phyloP scores from a whole-genome alignment of 1,140 invertebrate species.

The Pantala flavescens region DNA sequence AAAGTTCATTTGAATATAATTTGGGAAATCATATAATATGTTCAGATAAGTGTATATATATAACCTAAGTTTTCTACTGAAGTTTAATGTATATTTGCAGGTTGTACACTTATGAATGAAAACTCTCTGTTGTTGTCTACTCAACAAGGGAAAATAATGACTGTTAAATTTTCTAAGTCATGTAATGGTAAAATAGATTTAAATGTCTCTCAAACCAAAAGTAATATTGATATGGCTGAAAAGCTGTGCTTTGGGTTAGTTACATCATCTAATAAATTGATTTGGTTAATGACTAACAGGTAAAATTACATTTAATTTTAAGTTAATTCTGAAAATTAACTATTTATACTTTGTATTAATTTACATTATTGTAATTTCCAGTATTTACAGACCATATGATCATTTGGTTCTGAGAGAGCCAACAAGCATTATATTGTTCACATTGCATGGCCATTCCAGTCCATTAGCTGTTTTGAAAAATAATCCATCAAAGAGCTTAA shows the following conservation, averaged over 20 bases:
- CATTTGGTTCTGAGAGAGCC: slow-evolving; percentile 34
- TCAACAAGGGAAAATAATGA: background rate
- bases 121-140: background rate
- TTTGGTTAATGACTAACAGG: background rate
- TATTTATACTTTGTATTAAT: background rate
- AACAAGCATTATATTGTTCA: slow-evolving; percentile 29
- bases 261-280: background rate
- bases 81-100: background rate
- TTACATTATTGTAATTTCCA: slow-evolving; percentile 7
- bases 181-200: background rate
- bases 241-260: background rate
- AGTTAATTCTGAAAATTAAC: background rate
- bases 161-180: background rate
- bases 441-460: slow-evolving; percentile 23
- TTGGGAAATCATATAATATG: no score
- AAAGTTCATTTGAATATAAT: no score
- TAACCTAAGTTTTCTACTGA: no score
- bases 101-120: background rate
- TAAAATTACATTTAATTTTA: background rate
- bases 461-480: slow-evolving; percentile 26
- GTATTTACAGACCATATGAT: slow-evolving; percentile 28
- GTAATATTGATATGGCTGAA: background rate
- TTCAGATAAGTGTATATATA: no score
- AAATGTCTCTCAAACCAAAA: background rate
- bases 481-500: slow-evolving; percentile 17